Evolutionary conservation across 1,140 invertebrate genomes (phyloP).

Genomic region (Monomorium pharaonis): DNA sequence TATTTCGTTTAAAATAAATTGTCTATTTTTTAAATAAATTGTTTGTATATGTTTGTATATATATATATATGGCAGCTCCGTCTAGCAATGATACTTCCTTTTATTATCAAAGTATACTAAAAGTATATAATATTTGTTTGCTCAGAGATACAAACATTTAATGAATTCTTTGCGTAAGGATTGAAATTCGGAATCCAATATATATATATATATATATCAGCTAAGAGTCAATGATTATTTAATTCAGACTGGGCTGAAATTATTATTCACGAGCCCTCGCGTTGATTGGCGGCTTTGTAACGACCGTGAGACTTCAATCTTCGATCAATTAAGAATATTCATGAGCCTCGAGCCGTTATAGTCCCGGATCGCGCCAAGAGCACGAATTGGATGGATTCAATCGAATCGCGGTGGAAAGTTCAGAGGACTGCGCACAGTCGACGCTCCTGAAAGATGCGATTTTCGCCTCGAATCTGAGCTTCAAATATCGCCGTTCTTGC

Average conservation of each 20-base stretch:
- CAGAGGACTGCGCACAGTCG: slow-evolving; percentile 25
- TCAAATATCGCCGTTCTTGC: slow-evolving; percentile 33
- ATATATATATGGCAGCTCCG: no score
- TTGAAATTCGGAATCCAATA: no score
- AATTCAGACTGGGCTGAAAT: not conserved
- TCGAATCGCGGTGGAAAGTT: slow-evolving; percentile 45
- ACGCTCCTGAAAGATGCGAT: slow-evolving; percentile 37
- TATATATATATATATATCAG: no score
- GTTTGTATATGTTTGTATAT: no score
- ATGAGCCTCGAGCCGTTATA: slow-evolving; percentile 38
- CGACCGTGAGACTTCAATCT: slow-evolving; percentile 38
- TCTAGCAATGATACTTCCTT: no score
- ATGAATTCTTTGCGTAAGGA: no score
- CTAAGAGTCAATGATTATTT: slow-evolving; percentile 25
- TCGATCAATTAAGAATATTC: slow-evolving; percentile 60
- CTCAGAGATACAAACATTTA: no score
- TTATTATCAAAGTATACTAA: no score
- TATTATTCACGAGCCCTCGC: slow-evolving; percentile 45
- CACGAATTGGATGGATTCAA: slow-evolving; percentile 52
- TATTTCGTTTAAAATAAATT: no score
- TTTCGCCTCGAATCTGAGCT: slow-evolving; percentile 34
- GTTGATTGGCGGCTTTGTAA: slow-evolving; percentile 51
- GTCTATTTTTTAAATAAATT: no score
- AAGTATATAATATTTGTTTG: no score
- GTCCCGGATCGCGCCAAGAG: not conserved